Evolutionary conservation across 2,888 invertebrate genomes (phyloP), one percentile per base, ranked within the genome.

Genomic region (Gibbula magus): DNA sequence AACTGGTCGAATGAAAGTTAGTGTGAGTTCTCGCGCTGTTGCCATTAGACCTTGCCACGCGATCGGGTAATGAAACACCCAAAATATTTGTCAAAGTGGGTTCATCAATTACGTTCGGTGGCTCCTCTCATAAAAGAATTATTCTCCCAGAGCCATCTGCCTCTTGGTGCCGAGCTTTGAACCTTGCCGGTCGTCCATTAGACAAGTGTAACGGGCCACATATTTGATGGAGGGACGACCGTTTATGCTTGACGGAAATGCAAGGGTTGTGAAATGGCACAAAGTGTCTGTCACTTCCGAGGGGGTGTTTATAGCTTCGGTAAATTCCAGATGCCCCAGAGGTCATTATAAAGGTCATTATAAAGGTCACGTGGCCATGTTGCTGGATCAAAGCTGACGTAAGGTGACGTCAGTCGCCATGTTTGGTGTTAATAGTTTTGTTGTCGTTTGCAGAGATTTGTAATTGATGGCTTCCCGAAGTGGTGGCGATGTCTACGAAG

Each of bases 51-150:
- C 25, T 54, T 25, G 54, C 25, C 75, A 75, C 75, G 75, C 75
- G 53, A 75, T 54, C 25, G 54, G 35, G 75, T 75, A 75, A 75
- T 75, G 53, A 75, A 75, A 75, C 75, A 75, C 75, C 75, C 75
- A 52, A 75, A 75, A 75, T 75, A 75, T 75, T 75, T 75, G 75
- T 35, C 54, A 54, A 54, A 53, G 75, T 53, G 54, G 75, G 54
- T 35, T 54, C 75, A 75, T 75, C 75, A 75, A 75, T 75, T 75
- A 75, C 35, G 39, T 53, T 54, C 75, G 53, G 54, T 53, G 54
- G 53, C 25, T 52, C 54, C 54, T n/a, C 35, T 54, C 75, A 54
- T 75, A 75, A 75, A 75, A 54, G 52, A 75, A 75, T 75, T 75
- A 75, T 75, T 52, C 54, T 35, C 35, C 32, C 13, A 29, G 61